A percentile compares a stretch with the other conserved stretches of the same genome.
Conservation (phyloP, 2,888 invertebrate species). For the Iphiclides podalirius region DNA sequence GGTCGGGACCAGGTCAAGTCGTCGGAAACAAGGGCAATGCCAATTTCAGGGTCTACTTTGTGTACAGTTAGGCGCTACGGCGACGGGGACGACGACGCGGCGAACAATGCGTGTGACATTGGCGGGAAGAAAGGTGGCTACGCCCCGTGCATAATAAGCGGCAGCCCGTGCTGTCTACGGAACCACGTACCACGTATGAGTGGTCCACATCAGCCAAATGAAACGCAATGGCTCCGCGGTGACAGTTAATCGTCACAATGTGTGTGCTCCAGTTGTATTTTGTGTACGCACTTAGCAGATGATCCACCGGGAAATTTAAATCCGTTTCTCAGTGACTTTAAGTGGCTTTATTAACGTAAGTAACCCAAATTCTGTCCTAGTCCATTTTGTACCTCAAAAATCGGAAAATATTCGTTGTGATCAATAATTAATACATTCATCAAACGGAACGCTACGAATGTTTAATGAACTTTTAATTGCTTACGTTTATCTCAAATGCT, state of each 20-base stretch:
- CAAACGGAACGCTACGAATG: too few relatives aligned
- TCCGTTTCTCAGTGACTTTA: not conserved
- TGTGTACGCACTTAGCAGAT: slow-evolving; percentile 13
- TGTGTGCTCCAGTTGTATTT: slow-evolving; percentile 24
- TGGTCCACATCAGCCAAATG: slow-evolving; percentile 31
- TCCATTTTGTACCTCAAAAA: not conserved
- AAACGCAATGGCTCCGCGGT: slow-evolving; percentile 20
- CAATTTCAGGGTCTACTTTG: slow-evolving; percentile 76
- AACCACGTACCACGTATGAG: slow-evolving; percentile 34
- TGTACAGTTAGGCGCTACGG: slow-evolving; percentile 66
- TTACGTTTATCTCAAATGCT: too few relatives aligned
- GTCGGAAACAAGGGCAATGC: slow-evolving; percentile 71
- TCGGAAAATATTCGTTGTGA: too few relatives aligned
- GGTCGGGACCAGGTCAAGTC: slow-evolving; percentile 49
- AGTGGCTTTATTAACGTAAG: slow-evolving; percentile 6
- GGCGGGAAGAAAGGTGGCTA: slow-evolving; percentile 75
- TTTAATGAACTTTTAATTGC: too few relatives aligned
- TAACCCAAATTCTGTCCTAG: not conserved
- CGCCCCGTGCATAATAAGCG: slow-evolving; percentile 63
- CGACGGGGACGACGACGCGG: slow-evolving; percentile 64
- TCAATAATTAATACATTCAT: too few relatives aligned
- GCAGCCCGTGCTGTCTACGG: slow-evolving; percentile 42
- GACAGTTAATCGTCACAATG: slow-evolving; percentile 26
- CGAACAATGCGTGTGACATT: too few relatives aligned
- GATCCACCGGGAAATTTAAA: not conserved